Evolutionary conservation across 2,888 invertebrate species (phyloP).

Genomic region (Rapana venosa): DNA sequence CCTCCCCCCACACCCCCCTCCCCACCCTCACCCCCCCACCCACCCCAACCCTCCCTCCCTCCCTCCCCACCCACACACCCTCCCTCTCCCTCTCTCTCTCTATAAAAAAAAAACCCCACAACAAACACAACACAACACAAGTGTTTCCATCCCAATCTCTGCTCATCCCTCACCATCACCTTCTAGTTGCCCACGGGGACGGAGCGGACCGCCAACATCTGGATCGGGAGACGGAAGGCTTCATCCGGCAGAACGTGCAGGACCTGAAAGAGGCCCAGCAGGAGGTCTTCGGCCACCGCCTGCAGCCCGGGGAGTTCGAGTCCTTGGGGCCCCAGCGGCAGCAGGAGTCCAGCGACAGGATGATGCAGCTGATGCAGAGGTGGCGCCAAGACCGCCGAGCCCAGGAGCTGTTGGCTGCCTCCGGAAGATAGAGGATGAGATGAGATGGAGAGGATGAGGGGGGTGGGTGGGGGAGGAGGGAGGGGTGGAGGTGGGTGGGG

Average conservation of each 20-base stretch:
- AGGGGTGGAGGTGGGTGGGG: neutral
- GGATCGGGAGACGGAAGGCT: constrained; percentile 66
- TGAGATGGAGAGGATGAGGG: neutral
- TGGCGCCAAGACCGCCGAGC: constrained; percentile 70
- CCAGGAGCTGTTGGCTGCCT: constrained; percentile 60
- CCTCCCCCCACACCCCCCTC: neutral
- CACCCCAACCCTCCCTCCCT: neutral
- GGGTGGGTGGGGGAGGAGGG: neutral
- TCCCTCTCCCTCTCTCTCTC: neutral
- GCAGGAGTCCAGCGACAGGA: constrained; percentile 69
- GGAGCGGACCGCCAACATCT: constrained; percentile 59
- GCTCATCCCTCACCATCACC: too few species aligned
- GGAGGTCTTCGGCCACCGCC: constrained; percentile 72
- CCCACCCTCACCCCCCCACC: neutral
- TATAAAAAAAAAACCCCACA: too few species aligned
- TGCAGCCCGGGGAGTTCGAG: constrained; percentile 74
- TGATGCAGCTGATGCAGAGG: constrained; percentile 70
- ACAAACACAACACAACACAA: too few species aligned
- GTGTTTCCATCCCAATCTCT: too few species aligned
- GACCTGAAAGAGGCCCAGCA: constrained; percentile 72
- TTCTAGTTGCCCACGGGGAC: constrained; percentile 67
- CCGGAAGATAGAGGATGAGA: constrained; percentile 36
- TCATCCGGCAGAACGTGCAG: constrained; percentile 65
- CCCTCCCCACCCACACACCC: neutral
- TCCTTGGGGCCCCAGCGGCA: constrained; percentile 61